These are phyloP conservation scores for Chlamydotis undulata DNA, from an alignment of 2,113 vertebrate species.

Conservation along the genomic window DNA sequence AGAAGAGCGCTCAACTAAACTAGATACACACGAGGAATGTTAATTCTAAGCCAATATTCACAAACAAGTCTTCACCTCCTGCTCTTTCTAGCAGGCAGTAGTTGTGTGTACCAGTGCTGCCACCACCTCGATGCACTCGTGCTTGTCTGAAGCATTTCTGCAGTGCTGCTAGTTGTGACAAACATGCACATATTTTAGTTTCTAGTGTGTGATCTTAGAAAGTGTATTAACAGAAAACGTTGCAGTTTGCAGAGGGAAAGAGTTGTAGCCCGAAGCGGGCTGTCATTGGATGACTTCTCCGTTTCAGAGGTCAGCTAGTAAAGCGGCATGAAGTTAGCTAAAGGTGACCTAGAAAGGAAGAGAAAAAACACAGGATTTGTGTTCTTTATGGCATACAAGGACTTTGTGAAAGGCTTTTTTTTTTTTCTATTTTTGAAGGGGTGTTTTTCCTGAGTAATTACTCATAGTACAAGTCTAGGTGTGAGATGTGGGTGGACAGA, in stretches of 20 bases:
- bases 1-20: background rate
- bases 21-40: background rate
- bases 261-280: conserved; percentile 1
- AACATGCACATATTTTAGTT: background rate
- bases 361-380: background rate
- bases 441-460: background rate
- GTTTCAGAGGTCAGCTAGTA: background rate
- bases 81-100: background rate
- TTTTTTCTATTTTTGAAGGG: background rate
- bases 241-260: background rate
- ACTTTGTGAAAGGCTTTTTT: background rate
- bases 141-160: background rate
- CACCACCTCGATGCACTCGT: background rate
- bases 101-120: background rate
- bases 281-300: background rate
- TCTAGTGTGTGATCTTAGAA: background rate
- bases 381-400: background rate
- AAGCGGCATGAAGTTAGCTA: conserved; percentile 17
- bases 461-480: background rate
- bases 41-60: background rate
- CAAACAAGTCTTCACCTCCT: background rate
- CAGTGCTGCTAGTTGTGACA: background rate
- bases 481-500: background rate
- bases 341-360: conserved; percentile 34
- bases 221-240: background rate